A percentile compares a stretch with the other conserved stretches of the same genome.
Conservation (phyloP, 2,888 invertebrate species). For the Omphaloscelis lunosa region DNA sequence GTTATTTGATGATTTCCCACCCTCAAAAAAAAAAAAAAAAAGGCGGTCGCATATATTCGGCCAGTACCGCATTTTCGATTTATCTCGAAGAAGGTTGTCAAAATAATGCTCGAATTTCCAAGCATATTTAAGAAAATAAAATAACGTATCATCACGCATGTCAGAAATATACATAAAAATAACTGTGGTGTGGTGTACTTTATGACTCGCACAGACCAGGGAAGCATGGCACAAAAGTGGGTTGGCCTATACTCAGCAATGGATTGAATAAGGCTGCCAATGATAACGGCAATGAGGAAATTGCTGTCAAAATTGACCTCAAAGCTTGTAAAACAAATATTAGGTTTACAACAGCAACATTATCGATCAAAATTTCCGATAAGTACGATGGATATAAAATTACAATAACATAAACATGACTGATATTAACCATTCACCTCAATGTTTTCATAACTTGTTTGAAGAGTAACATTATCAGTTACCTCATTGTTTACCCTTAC, state of each 20-base stretch:
- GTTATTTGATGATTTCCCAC: too few species aligned
- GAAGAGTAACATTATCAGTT: conserved; percentile 27
- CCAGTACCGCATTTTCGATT: too few species aligned
- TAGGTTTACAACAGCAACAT: neutral
- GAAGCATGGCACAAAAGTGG: neutral
- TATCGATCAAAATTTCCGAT: neutral
- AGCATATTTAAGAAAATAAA: too few species aligned
- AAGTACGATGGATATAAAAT: neutral
- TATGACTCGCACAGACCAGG: neutral
- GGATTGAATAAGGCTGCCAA: neutral
- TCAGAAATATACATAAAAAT: neutral
- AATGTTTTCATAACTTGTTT: conserved; percentile 31
- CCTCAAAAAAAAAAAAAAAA: too few species aligned
- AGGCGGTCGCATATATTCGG: too few species aligned
- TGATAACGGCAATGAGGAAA: neutral
- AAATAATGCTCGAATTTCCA: too few species aligned
- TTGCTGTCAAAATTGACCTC: too few species aligned
- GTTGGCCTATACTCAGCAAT: neutral
- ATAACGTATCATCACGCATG: neutral
- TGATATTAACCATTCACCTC: conserved; percentile 1
- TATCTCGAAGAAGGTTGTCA: too few species aligned
- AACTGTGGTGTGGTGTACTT: too few species aligned
- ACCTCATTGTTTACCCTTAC: conserved; percentile 22
- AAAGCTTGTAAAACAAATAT: neutral
- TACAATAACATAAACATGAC: conserved; percentile 6